Evolutionary conservation across 1,140 invertebrate species (phyloP).

Genomic region (Drosophila virilis): DNA sequence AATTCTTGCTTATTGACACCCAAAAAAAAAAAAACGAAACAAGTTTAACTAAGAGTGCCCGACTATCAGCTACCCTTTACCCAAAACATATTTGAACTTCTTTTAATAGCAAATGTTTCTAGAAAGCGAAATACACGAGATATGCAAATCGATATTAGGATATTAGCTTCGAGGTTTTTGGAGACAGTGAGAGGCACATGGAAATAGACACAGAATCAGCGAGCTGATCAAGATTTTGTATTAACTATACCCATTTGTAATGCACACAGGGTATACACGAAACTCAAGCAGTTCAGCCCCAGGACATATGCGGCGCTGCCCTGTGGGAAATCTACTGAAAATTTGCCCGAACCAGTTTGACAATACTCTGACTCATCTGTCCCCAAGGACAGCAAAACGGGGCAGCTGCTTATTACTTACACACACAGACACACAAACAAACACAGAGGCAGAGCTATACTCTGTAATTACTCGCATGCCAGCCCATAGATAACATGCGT

Average conservation of each 20-base stretch:
- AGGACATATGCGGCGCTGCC: neutral
- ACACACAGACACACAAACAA: conserved; percentile 6
- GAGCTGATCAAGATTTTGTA: neutral
- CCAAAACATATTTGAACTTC: neutral
- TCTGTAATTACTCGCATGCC: conserved; percentile 64
- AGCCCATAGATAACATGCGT: conserved; percentile 54
- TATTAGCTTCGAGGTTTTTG: too few species aligned
- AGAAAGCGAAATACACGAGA: too few species aligned
- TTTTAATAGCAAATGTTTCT: too few species aligned
- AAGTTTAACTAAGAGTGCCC: neutral
- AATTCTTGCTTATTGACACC: conserved; percentile 41
- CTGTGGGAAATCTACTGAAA: conserved; percentile 70
- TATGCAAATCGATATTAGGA: too few species aligned
- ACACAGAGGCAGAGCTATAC: neutral
- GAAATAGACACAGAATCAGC: too few species aligned
- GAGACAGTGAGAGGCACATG: too few species aligned
- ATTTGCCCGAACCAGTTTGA: conserved; percentile 34
- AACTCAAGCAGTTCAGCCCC: neutral
- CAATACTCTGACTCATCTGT: conserved; percentile 45
- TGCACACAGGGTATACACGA: neutral
- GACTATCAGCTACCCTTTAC: neutral
- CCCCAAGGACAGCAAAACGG: conserved; percentile 59
- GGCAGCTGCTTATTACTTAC: conserved; percentile 66
- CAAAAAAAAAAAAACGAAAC: neutral
- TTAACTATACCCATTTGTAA: neutral